Evolutionary conservation across 2,888 invertebrate species (phyloP).

Genomic region (Cerceris ruficornis): DNA sequence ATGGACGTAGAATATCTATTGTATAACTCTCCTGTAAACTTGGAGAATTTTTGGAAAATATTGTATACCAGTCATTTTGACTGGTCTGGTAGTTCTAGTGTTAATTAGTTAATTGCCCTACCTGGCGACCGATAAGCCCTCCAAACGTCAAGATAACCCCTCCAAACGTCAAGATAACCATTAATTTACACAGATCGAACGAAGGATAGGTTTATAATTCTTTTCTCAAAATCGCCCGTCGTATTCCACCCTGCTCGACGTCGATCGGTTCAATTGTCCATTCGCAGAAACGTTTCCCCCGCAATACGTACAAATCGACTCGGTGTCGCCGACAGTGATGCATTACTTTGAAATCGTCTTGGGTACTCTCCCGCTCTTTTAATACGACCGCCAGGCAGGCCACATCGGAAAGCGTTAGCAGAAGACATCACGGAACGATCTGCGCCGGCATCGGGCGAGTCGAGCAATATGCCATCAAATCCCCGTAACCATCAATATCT

Average conservation of each 20-base stretch:
- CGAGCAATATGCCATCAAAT: constrained; percentile 81
- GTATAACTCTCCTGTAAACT: too few relatives aligned
- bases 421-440: constrained; percentile 80
- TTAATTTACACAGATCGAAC: too few relatives aligned
- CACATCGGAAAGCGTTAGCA: constrained; percentile 77
- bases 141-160: too few relatives aligned
- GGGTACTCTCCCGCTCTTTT: constrained; percentile 56
- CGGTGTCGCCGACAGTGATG: constrained; percentile 66
- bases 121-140: too few relatives aligned
- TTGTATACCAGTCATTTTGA: too few relatives aligned
- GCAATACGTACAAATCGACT: constrained; percentile 43
- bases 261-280: constrained; percentile 33
- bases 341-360: constrained; percentile 67
- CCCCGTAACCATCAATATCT: constrained; percentile 81
- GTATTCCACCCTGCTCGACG: too few relatives aligned
- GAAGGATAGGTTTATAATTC: not conserved
- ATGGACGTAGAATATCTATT: too few relatives aligned
- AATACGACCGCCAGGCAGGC: constrained; percentile 44
- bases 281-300: constrained; percentile 26
- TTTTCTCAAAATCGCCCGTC: not conserved
- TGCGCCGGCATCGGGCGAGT: constrained; percentile 69
- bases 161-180: too few relatives aligned
- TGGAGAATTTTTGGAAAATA: too few relatives aligned
- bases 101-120: too few relatives aligned
- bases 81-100: too few relatives aligned